A percentile compares a stretch with the other conserved stretches of the same genome.
Evolutionary conservation across 92 coral and sea anemone species (phyloP).

Genomic region (Isaurus tuberculatus): DNA sequence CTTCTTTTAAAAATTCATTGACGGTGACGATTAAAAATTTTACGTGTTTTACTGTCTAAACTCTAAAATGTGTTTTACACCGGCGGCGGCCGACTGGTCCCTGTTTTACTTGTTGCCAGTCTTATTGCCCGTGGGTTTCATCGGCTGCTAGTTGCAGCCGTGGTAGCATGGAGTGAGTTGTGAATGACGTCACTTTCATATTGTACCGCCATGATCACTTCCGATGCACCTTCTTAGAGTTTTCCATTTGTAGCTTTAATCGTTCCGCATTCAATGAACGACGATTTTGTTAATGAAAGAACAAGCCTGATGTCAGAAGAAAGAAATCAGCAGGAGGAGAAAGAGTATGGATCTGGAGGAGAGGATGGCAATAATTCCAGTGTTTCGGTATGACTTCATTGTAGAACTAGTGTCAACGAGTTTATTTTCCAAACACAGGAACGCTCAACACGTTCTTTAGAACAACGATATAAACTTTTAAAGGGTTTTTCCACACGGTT

Average conservation of each 20-base stretch:
- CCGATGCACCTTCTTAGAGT: neutral
- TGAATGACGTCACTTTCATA: slow-evolving; percentile 81
- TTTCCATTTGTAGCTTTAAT: neutral
- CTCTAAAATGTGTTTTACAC: too few relatives aligned
- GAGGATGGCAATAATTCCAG: slow-evolving; percentile 8
- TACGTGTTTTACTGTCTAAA: too few relatives aligned
- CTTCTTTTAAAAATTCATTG: too few relatives aligned
- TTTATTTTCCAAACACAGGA: slow-evolving; percentile 3
- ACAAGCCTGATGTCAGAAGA: slow-evolving; percentile 90
- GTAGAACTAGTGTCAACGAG: neutral
- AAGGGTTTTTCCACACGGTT: neutral
- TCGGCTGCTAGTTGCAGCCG: too few relatives aligned
- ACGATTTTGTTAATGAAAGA: slow-evolving; percentile 73
- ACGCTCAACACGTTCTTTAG: neutral
- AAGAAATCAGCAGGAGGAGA: slow-evolving; percentile 45
- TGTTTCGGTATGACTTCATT: slow-evolving; percentile 58
- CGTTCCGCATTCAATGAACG: slow-evolving; percentile 68
- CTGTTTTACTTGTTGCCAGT: slow-evolving; percentile 8
- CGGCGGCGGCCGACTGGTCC: too few relatives aligned
- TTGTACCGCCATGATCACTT: slow-evolving; percentile 77
- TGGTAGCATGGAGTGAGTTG: neutral
- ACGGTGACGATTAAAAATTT: too few relatives aligned
- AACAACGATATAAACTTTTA: neutral
- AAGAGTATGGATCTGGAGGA: slow-evolving; percentile 25
- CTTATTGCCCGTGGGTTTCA: neutral